Conservation (phyloP, 2,113 vertebrate species). For the Dipodomys ordii region DNA sequence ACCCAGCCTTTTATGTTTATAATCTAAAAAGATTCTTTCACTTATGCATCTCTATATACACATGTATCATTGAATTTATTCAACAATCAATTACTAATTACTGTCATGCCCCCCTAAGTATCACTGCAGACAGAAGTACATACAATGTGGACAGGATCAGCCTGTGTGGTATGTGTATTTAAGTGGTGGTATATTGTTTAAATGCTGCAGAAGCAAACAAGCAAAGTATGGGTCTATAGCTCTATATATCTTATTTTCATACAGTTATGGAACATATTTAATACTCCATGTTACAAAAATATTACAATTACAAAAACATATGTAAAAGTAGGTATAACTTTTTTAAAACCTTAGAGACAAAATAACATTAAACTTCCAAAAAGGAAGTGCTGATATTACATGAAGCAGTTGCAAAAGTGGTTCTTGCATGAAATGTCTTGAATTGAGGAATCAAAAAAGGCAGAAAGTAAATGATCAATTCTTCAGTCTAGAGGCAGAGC, state of each 20-base stretch:
- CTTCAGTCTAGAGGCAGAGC: not conserved
- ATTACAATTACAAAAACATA: not conserved
- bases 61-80: not conserved
- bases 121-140: not conserved
- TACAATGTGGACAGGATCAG: not conserved
- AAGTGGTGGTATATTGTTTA: not conserved
- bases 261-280: not conserved
- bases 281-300: not conserved
- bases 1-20: slow-evolving; percentile 13
- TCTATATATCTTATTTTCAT: not conserved
- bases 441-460: not conserved
- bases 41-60: not conserved
- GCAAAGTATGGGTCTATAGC: not conserved
- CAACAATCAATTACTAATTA: slow-evolving; percentile 34
- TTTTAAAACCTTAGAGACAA: not conserved
- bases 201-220: slow-evolving; percentile 6
- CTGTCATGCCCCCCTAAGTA: not conserved
- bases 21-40: slow-evolving; percentile 1
- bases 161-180: not conserved
- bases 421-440: not conserved
- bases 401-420: not conserved
- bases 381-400: not conserved
- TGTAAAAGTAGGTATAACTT: not conserved
- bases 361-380: not conserved
- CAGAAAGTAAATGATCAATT: not conserved